Evolutionary conservation across 2,888 invertebrate species (phyloP), one percentile per base, ranked within the genome.

Genomic region (Drosophila koepferae): DNA sequence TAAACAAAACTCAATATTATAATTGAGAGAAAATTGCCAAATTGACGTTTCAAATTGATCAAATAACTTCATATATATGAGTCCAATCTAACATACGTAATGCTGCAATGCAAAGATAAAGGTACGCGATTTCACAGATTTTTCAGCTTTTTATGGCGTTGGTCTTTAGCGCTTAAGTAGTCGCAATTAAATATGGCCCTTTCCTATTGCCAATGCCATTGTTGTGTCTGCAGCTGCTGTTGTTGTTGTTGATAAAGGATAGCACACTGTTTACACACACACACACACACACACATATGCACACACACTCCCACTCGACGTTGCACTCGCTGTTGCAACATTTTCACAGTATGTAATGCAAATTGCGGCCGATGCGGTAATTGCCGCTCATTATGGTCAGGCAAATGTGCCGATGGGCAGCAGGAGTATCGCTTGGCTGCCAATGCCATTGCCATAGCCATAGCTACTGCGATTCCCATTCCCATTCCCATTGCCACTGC

Each of bases 381-480:
- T 86, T 86, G 86, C 86, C 86, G 86, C 86, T 86, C 86, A 86
- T 86, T 86, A 86, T 86, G 86, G 89, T 86, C 86, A 82, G 89
- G 86, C 86, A 86, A 86, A 86, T 86, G 86, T 84, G 75, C 40
- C 55, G 41, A 40, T 62, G 73, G 61, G 38, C 43, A 46, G 28
- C 40, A 20, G 31, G 20, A 55, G 55, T 28, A 55, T n/a, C n/a
- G 18, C 40, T 1, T 18, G 51, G 48, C 18, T n/a, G 41, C 36
- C 38, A 18, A 16, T 23, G 34, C 20, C 36, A 20, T 34, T n/a
- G 28, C 44, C 59, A 46, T 1, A 6, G 54, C 34, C 18, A 58
- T 20, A 31, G 51, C 28, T 4, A 6, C 6, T 28, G 5, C 28
- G 0, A 4, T 28, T 28, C 28, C 44, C 68, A 74, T 12, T 56